Conservation (phyloP, 2,113 vertebrate genomes). For the Cichladusa arquata region DNA sequence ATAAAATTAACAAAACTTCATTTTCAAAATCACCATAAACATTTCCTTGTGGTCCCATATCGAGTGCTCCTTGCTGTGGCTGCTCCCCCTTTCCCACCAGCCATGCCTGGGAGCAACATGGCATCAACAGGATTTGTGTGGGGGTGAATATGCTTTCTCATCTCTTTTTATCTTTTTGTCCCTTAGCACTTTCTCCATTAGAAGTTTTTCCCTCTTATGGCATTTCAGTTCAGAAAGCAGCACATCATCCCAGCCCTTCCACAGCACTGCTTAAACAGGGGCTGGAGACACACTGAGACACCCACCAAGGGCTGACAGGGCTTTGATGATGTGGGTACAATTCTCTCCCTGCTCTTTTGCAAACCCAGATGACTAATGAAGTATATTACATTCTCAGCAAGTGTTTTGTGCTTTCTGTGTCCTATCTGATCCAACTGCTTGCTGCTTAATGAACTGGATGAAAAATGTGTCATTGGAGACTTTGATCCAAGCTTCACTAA, state of each 20-base stretch:
- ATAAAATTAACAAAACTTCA: background rate
- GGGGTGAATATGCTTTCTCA: background rate
- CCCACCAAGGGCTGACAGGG: background rate
- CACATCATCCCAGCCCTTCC: background rate
- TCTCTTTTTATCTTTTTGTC: background rate
- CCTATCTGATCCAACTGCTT: background rate
- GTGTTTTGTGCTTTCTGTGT: background rate
- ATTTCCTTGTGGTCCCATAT: background rate
- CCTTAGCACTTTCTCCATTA: background rate
- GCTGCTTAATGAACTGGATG: conserved; percentile 26
- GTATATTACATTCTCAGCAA: conserved; percentile 10
- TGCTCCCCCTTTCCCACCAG: background rate
- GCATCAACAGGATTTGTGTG: background rate
- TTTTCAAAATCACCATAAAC: background rate
- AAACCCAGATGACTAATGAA: background rate
- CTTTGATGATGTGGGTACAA: background rate
- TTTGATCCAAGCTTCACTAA: background rate
- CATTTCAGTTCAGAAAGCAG: background rate
- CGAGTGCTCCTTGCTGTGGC: background rate
- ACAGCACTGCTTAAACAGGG: background rate
- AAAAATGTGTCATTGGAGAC: conserved; percentile 15
- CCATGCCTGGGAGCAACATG: accelerated
- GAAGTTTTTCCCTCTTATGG: background rate
- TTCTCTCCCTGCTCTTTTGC: background rate
- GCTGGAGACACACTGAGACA: background rate